Evolutionary conservation across 2,888 invertebrate species (phyloP), one percentile per base, ranked within the genome.

Genomic region (Epinotia ramella): DNA sequence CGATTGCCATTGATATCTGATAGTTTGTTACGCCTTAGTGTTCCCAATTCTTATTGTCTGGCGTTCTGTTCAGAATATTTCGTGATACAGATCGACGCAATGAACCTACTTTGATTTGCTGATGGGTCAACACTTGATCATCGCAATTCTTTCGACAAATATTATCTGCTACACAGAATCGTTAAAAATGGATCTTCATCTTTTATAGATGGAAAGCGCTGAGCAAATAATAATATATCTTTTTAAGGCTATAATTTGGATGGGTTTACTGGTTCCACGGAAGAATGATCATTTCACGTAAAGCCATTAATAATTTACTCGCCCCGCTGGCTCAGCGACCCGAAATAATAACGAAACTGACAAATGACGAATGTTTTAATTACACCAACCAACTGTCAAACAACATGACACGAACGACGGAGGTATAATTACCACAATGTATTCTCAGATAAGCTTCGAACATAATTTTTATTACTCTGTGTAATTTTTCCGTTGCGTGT

Each of bases 311-410:
- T 53, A 53, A 13, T 53, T 53, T 53, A 53, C 6, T n/a, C 53
- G n/a, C 53, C 7, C 7, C 53, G 53, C 13, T n/a, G 53, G 53
- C 53, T 53, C 28, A 18, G 59, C 16, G 28, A 16, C 46, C n/a
- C 11, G 57, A 59, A 57, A 59, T 73, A 46, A 57, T 65, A 13
- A 66, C 24, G 20, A 11, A 57, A 49, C 28, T 59, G 66, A 66
- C 73, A n/a, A 49, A 49, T 59, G 59, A 66, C 33, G 46, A 66
- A 49, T 49, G 20, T 57, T 65, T 49, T 70, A 65, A 70, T 66
- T 75, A 53, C 60, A 66, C 20, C 53, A 13, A 28, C n/a, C 40
- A 24, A 60, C 75, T 66, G 65, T 65, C 75, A 60, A 64, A 57
- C 59, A 73, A 49, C 46, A 40, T 60, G 65, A 57, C 64, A 57